Percentiles rank a stretch among this genome's conserved stretches.
phyloP scores from a whole-genome alignment of 2,888 invertebrate species.

The Abrostola triplasia region DNA sequence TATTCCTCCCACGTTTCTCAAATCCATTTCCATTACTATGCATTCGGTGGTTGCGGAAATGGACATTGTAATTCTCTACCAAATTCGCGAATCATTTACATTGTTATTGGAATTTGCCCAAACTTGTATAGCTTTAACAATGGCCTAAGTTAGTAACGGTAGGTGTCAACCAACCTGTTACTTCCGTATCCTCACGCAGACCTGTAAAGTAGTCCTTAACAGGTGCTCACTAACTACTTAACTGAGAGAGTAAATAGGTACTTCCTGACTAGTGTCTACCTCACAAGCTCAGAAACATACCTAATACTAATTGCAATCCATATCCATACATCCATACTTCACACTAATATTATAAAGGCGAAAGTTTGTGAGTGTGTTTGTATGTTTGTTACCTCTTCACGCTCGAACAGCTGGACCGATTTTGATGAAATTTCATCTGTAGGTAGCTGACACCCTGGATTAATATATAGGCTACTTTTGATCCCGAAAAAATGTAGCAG shows the following conservation, averaged over 20 bases:
- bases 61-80: slow-evolving; percentile 32
- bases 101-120: slow-evolving; percentile 28
- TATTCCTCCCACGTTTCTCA: slow-evolving; percentile 32
- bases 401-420: no score
- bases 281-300: no score
- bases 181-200: slow-evolving; percentile 44
- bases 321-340: no score
- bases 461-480: no score
- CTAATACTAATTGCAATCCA: no score
- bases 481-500: no score
- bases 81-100: slow-evolving; percentile 27
- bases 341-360: no score
- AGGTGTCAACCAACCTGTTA: slow-evolving; percentile 20
- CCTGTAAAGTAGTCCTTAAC: slow-evolving; percentile 44
- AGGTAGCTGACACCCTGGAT: no score
- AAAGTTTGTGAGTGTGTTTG: no score
- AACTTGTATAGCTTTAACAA: slow-evolving; percentile 17
- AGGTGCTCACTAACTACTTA: slow-evolving; percentile 34
- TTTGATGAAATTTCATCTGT: no score
- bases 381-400: no score
- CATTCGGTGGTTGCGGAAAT: slow-evolving; percentile 30
- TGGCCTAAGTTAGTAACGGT: slow-evolving; percentile 13
- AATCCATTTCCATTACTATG: slow-evolving; percentile 19
- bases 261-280: slow-evolving; percentile 15
- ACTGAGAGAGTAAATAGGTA: slow-evolving; percentile 16